These are phyloP conservation scores for Aethes cnicana DNA, from an alignment of 2,888 invertebrate species.

Conservation along the genomic window DNA sequence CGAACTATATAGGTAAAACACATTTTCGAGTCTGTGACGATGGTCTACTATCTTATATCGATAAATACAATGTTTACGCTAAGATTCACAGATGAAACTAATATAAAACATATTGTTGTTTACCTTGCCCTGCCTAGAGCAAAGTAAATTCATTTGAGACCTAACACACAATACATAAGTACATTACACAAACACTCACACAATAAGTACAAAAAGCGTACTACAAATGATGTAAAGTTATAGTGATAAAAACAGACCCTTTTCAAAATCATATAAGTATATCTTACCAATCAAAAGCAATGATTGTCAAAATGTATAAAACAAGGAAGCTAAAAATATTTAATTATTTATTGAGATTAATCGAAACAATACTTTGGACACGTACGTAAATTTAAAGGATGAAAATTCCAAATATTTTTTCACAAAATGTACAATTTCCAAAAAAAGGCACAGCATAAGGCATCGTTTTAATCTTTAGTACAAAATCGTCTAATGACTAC, in stretches of 20 bases:
- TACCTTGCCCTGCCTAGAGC: not conserved
- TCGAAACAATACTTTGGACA: constrained; percentile 6
- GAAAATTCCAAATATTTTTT: not conserved
- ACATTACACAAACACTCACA: constrained; percentile 54
- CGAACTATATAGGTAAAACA: too few species aligned
- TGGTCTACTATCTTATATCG: too few species aligned
- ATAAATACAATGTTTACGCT: too few species aligned
- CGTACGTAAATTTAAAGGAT: constrained; percentile 9
- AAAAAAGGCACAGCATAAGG: constrained; percentile 28
- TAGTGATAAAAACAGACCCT: constrained; percentile 62
- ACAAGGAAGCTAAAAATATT: constrained; percentile 1
- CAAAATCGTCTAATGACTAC: constrained; percentile 14
- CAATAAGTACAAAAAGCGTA: constrained; percentile 71
- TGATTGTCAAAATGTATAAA: constrained; percentile 11
- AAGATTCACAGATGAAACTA: too few species aligned
- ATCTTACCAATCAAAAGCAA: constrained; percentile 17
- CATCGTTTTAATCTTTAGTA: constrained; percentile 10
- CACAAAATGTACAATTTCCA: constrained; percentile 1
- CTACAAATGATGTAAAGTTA: constrained; percentile 42
- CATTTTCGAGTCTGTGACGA: too few species aligned
- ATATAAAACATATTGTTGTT: too few species aligned
- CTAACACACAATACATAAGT: constrained; percentile 43
- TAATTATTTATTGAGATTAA: constrained; percentile 20
- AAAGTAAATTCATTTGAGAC: not conserved
- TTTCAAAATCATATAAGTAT: constrained; percentile 24